Conservation (phyloP, 2,888 invertebrate genomes). For the Microctonus aethiopoides region DNA sequence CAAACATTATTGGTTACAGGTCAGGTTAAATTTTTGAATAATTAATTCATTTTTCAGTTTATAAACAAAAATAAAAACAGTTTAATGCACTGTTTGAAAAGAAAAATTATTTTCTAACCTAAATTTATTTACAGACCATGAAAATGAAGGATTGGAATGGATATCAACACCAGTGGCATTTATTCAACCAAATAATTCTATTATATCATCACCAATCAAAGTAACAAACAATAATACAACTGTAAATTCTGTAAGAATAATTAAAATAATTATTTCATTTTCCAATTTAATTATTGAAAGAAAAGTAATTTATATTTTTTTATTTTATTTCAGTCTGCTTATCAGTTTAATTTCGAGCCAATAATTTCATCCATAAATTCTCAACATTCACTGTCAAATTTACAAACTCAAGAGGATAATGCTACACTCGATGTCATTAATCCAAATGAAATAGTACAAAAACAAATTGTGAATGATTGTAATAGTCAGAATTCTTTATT, state of each 20-base stretch:
- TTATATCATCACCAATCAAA: slow-evolving; percentile 42
- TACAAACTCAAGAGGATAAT: slow-evolving; percentile 38
- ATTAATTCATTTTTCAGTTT: neutral
- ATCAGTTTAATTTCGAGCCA: slow-evolving; percentile 50
- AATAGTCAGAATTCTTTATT: neutral
- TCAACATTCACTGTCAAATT: slow-evolving; percentile 40
- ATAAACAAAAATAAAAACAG: neutral
- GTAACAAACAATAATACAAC: slow-evolving; percentile 43
- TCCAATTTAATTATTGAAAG: too few species aligned
- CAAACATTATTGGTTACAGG: slow-evolving; percentile 55
- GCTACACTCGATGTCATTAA: slow-evolving; percentile 21
- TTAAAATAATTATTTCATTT: too few species aligned
- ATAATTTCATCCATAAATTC: slow-evolving; percentile 27
- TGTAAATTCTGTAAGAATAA: slow-evolving; percentile 42
- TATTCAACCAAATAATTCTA: slow-evolving; percentile 46
- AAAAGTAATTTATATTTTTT: neutral
- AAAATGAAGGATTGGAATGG: slow-evolving; percentile 54
- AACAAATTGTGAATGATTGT: neutral
- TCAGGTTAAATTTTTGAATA: slow-evolving; percentile 25
- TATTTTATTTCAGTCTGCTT: slow-evolving; percentile 47
- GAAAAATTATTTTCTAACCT: neutral
- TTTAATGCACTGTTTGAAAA: slow-evolving; percentile 10
- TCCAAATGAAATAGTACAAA: slow-evolving; percentile 11
- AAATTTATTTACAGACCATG: slow-evolving; percentile 47
- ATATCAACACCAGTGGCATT: slow-evolving; percentile 53